A percentile compares a stretch with the other conserved stretches of the same genome.
Conservation (phyloP, 2,797 vertebrate species). For the Hippoglossus hippoglossus region DNA sequence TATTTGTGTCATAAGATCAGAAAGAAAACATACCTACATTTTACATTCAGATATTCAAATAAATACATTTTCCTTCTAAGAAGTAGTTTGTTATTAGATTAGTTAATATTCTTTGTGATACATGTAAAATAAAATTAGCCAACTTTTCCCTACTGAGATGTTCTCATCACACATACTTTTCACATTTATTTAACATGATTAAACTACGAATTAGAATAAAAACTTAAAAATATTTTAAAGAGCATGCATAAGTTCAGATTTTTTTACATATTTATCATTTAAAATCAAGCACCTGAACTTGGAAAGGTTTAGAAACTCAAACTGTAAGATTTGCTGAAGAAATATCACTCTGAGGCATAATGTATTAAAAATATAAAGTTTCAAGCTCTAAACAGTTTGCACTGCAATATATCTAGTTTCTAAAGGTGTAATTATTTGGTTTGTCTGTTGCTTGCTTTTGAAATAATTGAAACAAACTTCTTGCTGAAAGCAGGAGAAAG, state of each 20-base stretch:
- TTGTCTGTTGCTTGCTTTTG: neutral
- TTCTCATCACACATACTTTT: constrained; percentile 14
- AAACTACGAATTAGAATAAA: neutral
- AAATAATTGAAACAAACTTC: constrained; percentile 29
- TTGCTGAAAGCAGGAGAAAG: neutral
- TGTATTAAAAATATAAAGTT: neutral
- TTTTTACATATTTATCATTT: constrained; percentile 11
- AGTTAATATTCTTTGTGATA: constrained; percentile 2
- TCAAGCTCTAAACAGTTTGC: neutral
- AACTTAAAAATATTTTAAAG: constrained; percentile 15
- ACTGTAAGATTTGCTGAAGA: neutral
- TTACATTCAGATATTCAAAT: constrained; percentile 5
- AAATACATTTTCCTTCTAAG: neutral
- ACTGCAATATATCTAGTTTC: neutral
- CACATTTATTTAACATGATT: constrained; percentile 6
- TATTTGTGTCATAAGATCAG: constrained; percentile 6
- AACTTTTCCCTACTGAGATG: neutral
- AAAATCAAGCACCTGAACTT: neutral
- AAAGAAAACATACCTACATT: neutral
- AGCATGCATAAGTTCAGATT: neutral
- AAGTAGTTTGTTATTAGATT: neutral
- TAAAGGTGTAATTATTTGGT: neutral
- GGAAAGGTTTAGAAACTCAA: neutral
- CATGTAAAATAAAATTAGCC: neutral
- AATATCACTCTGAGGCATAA: constrained; percentile 5